Conservation (phyloP, 35 echinoderm and acorn worm species). For the Stichopus chloronotus region DNA sequence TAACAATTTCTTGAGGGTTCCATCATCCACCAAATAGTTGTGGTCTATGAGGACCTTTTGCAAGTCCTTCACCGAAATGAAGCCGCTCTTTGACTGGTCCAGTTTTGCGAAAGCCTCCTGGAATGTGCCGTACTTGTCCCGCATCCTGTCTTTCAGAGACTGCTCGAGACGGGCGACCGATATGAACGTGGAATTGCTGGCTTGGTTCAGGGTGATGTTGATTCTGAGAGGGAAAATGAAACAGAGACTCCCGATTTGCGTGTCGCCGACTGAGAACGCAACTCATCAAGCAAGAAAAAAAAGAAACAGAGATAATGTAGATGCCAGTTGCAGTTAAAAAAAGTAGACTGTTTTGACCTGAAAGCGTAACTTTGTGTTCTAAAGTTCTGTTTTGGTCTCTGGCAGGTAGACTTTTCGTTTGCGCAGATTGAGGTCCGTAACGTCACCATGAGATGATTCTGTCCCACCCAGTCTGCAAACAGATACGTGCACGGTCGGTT, state of each 20-base stretch:
- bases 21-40: constrained; percentile 94
- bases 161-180: constrained; percentile 76
- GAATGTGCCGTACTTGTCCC: constrained; percentile 87
- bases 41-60: constrained; percentile 86
- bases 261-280: constrained; percentile 76
- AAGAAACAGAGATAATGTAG: constrained; percentile 67
- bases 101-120: constrained; percentile 89
- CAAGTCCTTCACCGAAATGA: constrained; percentile 77
- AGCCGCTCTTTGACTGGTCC: constrained; percentile 77
- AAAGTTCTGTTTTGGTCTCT: too few relatives aligned
- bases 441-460: too few relatives aligned
- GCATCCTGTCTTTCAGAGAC: constrained; percentile 83
- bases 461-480: too few relatives aligned
- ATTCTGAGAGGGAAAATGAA: constrained; percentile 57
- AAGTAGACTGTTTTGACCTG: too few relatives aligned
- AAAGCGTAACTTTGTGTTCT: too few relatives aligned
- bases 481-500: too few relatives aligned
- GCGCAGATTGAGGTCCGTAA: too few relatives aligned
- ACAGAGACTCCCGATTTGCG: constrained; percentile 71
- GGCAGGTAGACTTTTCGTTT: too few relatives aligned
- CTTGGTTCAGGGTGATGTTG: constrained; percentile 93
- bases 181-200: constrained; percentile 80
- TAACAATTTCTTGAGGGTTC: constrained; percentile 74
- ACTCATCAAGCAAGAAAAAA: constrained; percentile 50
- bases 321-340: too few relatives aligned